A percentile compares a stretch with the other conserved stretches of the same genome.
Evolutionary conservation across 1,140 invertebrate species (phyloP).

Genomic region (Lordiphosa clarofinis): DNA sequence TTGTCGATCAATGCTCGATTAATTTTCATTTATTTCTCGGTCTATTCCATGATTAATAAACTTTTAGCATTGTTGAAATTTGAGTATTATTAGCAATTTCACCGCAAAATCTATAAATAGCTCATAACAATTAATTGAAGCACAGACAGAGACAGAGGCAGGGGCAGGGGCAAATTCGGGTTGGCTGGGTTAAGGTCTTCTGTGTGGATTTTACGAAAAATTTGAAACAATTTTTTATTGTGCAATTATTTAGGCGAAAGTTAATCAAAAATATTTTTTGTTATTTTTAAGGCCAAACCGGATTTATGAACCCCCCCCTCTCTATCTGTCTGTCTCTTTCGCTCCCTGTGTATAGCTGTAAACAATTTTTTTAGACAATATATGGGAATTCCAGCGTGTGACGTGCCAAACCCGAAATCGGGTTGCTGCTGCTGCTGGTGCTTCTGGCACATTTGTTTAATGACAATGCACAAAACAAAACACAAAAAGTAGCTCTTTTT

Average conservation of each 20-base stretch:
- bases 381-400: constrained; percentile 76
- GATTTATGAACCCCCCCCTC: constrained; percentile 45
- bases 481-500: constrained; percentile 17
- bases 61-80: constrained; percentile 54
- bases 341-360: constrained; percentile 50
- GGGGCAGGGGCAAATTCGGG: neutral
- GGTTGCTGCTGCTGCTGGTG: constrained; percentile 18
- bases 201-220: constrained; percentile 11
- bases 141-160: constrained; percentile 31
- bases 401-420: constrained; percentile 62
- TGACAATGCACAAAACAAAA: constrained; percentile 66
- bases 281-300: constrained; percentile 44
- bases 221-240: constrained; percentile 57
- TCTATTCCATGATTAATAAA: constrained; percentile 12
- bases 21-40: neutral
- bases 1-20: no score
- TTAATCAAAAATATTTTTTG: constrained; percentile 56
- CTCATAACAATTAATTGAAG: constrained; percentile 64
- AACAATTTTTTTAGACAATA: constrained; percentile 68
- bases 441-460: constrained; percentile 77
- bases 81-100: constrained; percentile 74
- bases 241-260: constrained; percentile 75
- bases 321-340: neutral
- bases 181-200: neutral
- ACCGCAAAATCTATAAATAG: constrained; percentile 76